Percentiles rank a stretch among this genome's conserved stretches.
phyloP scores from a whole-genome alignment of 2,113 vertebrate species.

The Hassar affinis region DNA sequence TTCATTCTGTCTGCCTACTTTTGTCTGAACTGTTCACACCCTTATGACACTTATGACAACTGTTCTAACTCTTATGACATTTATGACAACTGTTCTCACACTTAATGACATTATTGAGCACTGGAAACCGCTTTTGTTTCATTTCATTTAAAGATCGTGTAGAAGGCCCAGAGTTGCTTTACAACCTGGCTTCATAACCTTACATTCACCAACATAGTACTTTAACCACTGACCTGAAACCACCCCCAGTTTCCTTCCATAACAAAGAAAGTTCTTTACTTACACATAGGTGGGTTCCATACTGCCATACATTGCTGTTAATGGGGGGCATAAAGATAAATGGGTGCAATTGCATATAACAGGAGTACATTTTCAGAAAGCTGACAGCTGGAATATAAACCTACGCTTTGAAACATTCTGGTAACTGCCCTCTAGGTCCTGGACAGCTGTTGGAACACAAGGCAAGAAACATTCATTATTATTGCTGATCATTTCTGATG shows the following conservation, averaged over 20 bases:
- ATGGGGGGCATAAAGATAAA: not conserved
- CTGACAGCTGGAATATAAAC: not conserved
- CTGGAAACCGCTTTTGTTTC: not conserved
- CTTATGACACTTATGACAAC: too few species aligned
- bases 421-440: slow-evolving; percentile 13
- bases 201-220: not conserved
- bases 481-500: not conserved
- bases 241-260: not conserved
- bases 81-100: not conserved
- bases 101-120: not conserved
- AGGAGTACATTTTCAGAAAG: not conserved
- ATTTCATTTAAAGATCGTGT: not conserved
- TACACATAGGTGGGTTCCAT: slow-evolving; percentile 53
- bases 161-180: not conserved
- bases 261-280: slow-evolving; percentile 2
- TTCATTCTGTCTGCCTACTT: not conserved
- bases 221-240: not conserved
- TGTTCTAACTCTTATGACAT: too few species aligned
- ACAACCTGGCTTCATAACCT: not conserved
- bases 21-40: not conserved
- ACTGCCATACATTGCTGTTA: not conserved
- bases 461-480: not conserved
- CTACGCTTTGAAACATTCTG: slow-evolving; percentile 34
- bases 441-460: not conserved
- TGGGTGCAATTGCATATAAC: not conserved